Conservation (phyloP, 2,888 invertebrate genomes). For the Eupithecia insigniata region DNA sequence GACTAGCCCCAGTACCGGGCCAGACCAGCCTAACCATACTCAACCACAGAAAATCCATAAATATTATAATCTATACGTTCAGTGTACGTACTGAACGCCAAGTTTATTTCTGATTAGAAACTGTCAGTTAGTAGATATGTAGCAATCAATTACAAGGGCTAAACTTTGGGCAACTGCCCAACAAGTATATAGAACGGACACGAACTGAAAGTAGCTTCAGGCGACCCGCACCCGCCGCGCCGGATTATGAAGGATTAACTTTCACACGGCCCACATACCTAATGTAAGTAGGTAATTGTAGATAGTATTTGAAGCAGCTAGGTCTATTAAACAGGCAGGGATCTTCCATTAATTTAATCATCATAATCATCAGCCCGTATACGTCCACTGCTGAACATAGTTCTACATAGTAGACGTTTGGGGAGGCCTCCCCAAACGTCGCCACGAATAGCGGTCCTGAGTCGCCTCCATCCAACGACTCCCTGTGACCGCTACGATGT, state of each 20-base stretch:
- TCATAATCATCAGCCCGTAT: no score
- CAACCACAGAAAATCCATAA: neutral
- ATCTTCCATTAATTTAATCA: no score
- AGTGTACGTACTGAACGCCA: neutral
- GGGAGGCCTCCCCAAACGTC: no score
- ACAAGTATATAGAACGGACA: neutral
- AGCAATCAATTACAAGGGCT: constrained; percentile 31
- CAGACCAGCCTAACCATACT: neutral
- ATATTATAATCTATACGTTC: neutral
- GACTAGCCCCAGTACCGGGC: no score
- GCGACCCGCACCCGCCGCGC: constrained; percentile 2
- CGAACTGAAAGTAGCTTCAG: neutral
- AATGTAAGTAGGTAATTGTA: constrained; percentile 38
- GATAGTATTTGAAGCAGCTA: neutral
- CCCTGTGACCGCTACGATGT: no score
- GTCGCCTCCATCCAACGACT: no score
- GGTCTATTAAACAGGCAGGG: no score
- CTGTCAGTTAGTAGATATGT: constrained; percentile 16
- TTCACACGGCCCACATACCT: constrained; percentile 34
- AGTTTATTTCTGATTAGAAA: constrained; percentile 5
- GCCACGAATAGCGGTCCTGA: no score
- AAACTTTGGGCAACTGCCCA: neutral
- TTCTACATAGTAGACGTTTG: no score
- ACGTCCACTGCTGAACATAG: no score
- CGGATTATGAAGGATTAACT: constrained; percentile 40